phyloP scores from a whole-genome alignment of 2,797 vertebrate genomes.

The Phataginus tricuspis region DNA sequence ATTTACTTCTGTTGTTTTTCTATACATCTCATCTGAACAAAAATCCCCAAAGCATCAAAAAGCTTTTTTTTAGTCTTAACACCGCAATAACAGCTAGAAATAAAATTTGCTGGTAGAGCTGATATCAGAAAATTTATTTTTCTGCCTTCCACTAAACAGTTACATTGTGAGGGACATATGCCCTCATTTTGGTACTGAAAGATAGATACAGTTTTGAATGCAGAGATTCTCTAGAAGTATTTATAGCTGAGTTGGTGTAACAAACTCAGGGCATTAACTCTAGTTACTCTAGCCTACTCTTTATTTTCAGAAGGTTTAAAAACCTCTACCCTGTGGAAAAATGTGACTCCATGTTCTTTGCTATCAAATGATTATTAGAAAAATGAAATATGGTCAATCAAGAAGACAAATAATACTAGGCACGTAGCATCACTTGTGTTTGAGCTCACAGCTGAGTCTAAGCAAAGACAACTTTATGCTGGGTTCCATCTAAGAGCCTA shows the following conservation, averaged over 20 bases:
- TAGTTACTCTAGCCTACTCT: neutral
- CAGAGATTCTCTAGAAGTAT: conserved; percentile 50
- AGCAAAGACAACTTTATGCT: neutral
- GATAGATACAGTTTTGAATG: conserved; percentile 41
- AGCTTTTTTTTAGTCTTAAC: neutral
- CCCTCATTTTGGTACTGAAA: neutral
- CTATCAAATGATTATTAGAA: neutral
- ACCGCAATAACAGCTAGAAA: neutral
- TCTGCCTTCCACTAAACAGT: neutral
- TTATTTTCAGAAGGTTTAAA: conserved; percentile 68
- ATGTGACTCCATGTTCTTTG: neutral
- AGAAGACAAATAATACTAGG: neutral
- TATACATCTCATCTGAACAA: neutral
- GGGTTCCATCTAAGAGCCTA: neutral
- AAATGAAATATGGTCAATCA: neutral
- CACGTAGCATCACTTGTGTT: neutral
- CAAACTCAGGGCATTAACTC: neutral
- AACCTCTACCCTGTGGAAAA: conserved; percentile 8
- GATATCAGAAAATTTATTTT: neutral
- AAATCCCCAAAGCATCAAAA: neutral
- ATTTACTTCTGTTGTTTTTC: conserved; percentile 6
- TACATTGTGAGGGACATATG: conserved; percentile 36
- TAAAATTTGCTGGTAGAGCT: neutral
- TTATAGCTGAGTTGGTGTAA: conserved; percentile 30
- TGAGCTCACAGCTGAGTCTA: neutral